Conservation (phyloP, 2,797 vertebrate species). For the Lepus townsendii region DNA sequence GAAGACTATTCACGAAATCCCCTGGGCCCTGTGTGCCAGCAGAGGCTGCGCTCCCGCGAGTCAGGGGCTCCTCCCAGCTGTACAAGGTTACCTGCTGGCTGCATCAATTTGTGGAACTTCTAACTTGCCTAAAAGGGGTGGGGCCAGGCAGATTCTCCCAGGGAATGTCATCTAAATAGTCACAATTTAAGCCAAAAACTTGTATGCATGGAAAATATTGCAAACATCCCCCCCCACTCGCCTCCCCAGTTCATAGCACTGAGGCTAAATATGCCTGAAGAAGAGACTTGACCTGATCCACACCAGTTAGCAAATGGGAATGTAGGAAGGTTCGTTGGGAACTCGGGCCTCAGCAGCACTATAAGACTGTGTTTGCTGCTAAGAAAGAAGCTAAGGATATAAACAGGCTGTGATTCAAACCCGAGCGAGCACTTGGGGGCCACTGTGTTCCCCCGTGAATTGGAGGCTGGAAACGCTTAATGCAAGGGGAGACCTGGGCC, state of each 20-base stretch:
- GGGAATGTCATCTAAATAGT: constrained; percentile 26
- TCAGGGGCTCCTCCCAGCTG: background rate
- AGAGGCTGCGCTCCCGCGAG: background rate
- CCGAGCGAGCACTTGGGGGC: background rate
- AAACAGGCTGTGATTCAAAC: background rate
- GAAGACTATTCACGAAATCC: constrained; percentile 15
- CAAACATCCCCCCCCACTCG: background rate
- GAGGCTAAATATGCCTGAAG: background rate
- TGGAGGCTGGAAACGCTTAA: constrained; percentile 3
- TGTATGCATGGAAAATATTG: background rate
- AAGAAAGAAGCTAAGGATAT: background rate
- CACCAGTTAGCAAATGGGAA: background rate
- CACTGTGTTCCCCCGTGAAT: background rate
- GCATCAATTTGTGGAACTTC: background rate
- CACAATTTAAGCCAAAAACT: constrained; percentile 31
- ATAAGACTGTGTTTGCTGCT: background rate
- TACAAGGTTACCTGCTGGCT: background rate
- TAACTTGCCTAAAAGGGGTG: constrained; percentile 12
- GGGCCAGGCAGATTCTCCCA: constrained; percentile 42
- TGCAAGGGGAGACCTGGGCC: background rate
- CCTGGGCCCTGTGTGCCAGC: background rate
- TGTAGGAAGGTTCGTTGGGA: background rate
- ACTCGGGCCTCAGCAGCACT: background rate
- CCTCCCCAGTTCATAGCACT: background rate
- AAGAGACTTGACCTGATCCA: background rate